Evolutionary conservation across 1,140 invertebrate species (phyloP).

Genomic region (Drosophila tani): DNA sequence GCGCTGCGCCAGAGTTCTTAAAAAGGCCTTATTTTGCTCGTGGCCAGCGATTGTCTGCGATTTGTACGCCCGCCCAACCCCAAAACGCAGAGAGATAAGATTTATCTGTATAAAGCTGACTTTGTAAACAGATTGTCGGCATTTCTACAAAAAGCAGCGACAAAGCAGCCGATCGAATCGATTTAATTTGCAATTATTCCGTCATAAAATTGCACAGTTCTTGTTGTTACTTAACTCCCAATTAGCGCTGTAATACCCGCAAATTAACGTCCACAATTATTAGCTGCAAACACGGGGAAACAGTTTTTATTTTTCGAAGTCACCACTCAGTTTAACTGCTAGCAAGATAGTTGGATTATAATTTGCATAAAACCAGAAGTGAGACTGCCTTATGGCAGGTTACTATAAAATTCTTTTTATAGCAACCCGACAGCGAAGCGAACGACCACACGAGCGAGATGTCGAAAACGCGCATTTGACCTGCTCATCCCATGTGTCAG

Average conservation of each 20-base stretch:
- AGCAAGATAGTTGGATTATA: conserved; percentile 26
- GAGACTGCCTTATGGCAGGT: not conserved
- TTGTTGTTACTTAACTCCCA: conserved; percentile 39
- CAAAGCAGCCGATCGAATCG: conserved; percentile 49
- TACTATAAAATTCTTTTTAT: conserved; percentile 29
- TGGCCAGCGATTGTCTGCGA: conserved; percentile 10
- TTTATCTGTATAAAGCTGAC: conserved; percentile 32
- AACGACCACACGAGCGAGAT: not conserved
- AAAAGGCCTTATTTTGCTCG: conserved; percentile 37
- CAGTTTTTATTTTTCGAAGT: not conserved
- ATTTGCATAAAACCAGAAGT: conserved; percentile 29
- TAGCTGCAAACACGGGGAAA: not conserved
- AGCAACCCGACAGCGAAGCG: not conserved
- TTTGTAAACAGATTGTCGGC: conserved; percentile 48
- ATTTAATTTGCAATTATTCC: conserved; percentile 44
- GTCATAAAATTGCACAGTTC: conserved; percentile 27
- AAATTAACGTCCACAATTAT: conserved; percentile 30
- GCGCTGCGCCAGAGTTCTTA: conserved; percentile 20
- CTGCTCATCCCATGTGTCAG: conserved; percentile 41
- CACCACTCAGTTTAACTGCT: not conserved
- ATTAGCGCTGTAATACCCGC: conserved; percentile 34
- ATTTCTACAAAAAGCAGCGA: conserved; percentile 47
- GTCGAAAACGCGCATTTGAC: conserved; percentile 15
- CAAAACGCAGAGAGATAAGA: conserved; percentile 30
- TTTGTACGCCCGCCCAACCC: conserved; percentile 23